Base-by-base conservation (phyloP, 2,113 vertebrate genomes). In the Melozone crissalis region DNA sequence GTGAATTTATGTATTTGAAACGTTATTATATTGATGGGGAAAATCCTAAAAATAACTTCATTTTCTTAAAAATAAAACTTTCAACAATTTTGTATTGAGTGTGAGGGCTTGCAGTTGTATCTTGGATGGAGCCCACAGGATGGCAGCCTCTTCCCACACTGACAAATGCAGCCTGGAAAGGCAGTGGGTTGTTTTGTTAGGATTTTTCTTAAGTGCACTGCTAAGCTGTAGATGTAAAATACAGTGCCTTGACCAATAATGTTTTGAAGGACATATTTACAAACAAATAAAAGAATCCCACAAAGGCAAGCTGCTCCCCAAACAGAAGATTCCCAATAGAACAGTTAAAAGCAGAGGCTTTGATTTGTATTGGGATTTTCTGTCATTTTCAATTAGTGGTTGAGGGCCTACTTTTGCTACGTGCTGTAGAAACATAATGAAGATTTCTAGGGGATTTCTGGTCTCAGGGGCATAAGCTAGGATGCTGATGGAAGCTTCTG, bases 31-130 rank as follows among this genome's bases (percentile, higher is more conserved):
- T 37, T 61, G 63, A 92, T 1, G 15, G 27, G 22, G 8, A 63
- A 66, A 88, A 72, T 84, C 16, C 47, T 86, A 66, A 86, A 83
- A 94, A 71, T 88, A 88, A 39, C 59, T 5, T 39, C 66, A 82
- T 55, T 96, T 96, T 90, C 73, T 58, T 82, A 87, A 84, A 88
- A 97, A 97, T 96, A 97, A 95, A 96, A 27, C 84, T 90, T 80
- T 87, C n/a, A 58, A 5, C 33, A 79, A 33, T 84, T 89, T 67
- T 26, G 4, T 77, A 21, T 73, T 27, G 68, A 66, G 52, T 52
- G 33, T 65, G 69, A 1, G 43, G 82, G n/a, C 46, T 92, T 94
- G 88, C 51, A 51, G 44, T 65, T 72, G 68, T 79, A 33, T 84
- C 19, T 77, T 47, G 52, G 22, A 59, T 62, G 39, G 28, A 59